These are phyloP conservation scores for Onthophagus sagittarius DNA, from an alignment of 2,888 invertebrate species.

Conservation along the genomic window DNA sequence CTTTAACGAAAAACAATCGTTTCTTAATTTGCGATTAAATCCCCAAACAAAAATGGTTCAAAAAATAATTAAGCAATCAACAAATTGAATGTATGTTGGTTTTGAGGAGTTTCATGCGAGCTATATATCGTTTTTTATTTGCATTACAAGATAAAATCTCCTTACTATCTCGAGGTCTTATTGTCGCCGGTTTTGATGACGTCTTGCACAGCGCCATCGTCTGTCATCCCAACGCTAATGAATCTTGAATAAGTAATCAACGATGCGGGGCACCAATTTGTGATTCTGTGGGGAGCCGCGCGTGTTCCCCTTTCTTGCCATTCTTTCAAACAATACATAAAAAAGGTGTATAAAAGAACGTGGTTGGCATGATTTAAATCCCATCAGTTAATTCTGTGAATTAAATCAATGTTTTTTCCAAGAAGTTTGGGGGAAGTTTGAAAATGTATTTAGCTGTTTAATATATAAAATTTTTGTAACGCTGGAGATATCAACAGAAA, in stretches of 20 bases:
- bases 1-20: neutral
- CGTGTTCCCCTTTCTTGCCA: slow-evolving; percentile 16
- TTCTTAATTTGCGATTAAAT: neutral
- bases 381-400: too few relatives aligned
- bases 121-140: neutral
- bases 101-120: too few relatives aligned
- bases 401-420: too few relatives aligned
- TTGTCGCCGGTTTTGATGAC: neutral
- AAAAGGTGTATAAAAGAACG: neutral
- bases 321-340: slow-evolving; percentile 5
- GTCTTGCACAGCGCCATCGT: neutral
- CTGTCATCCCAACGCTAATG: slow-evolving; percentile 15
- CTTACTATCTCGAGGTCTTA: neutral
- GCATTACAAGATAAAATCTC: neutral
- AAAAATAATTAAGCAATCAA: neutral
- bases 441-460: too few relatives aligned
- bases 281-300: slow-evolving; percentile 18
- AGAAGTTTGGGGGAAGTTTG: too few relatives aligned
- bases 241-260: slow-evolving; percentile 23
- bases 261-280: slow-evolving; percentile 18
- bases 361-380: too few relatives aligned
- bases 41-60: neutral
- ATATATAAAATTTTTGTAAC: too few relatives aligned
- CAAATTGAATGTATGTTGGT: neutral
- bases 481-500: too few relatives aligned